Evolutionary conservation across 1,140 invertebrate species (phyloP).

Genomic region (Danaus melanippus): DNA sequence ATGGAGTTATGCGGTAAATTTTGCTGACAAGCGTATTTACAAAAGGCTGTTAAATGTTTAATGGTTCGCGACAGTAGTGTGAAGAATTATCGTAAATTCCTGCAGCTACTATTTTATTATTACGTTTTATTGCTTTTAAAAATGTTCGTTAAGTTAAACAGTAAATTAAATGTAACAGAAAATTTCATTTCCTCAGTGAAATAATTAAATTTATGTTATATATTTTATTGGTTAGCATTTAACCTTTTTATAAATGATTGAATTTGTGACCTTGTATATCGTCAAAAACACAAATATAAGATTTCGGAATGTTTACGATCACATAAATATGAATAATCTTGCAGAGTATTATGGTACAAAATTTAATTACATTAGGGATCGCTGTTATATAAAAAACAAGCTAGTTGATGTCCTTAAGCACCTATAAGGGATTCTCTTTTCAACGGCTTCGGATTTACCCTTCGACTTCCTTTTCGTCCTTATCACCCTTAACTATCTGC

Average conservation of each 20-base stretch:
- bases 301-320: no score
- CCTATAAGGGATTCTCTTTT: constrained; percentile 26
- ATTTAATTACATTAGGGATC: constrained; percentile 6
- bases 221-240: constrained; percentile 2
- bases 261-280: no score
- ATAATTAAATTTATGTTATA: constrained; percentile 1
- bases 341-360: not conserved
- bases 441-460: constrained; percentile 28
- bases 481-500: constrained; percentile 28
- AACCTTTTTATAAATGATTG: constrained; percentile 2
- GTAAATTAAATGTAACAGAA: constrained; percentile 7
- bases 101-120: constrained; percentile 21
- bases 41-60: constrained; percentile 22
- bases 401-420: constrained; percentile 23
- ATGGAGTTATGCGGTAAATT: constrained; percentile 17
- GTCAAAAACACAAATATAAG: no score
- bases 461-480: constrained; percentile 31
- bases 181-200: constrained; percentile 1
- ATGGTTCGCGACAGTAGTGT: constrained; percentile 23
- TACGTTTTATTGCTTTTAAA: constrained; percentile 14
- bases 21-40: constrained; percentile 19
- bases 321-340: no score
- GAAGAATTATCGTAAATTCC: constrained; percentile 24
- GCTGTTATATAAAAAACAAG: constrained; percentile 7
- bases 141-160: constrained; percentile 17